Evolutionary conservation across 1,140 invertebrate species (phyloP).

Genomic region (Drosophila lowei): DNA sequence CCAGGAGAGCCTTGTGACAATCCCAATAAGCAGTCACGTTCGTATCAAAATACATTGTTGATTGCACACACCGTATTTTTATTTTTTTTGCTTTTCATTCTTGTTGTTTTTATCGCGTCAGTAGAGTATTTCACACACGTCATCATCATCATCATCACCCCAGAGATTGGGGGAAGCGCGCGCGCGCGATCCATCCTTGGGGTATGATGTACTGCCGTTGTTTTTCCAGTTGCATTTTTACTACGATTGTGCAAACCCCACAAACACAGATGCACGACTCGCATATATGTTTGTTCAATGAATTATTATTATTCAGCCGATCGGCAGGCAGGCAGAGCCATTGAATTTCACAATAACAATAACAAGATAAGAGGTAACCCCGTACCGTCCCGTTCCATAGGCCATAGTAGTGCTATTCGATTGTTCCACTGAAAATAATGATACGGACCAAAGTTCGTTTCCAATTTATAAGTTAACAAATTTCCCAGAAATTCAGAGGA

Average conservation of each 20-base stretch:
- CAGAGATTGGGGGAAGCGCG: slow-evolving; percentile 20
- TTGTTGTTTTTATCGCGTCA: slow-evolving; percentile 20
- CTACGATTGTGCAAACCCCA: slow-evolving; percentile 13
- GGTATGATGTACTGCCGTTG: slow-evolving; percentile 25
- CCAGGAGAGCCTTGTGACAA: slow-evolving; percentile 45
- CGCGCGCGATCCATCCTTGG: slow-evolving; percentile 23
- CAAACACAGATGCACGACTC: neutral
- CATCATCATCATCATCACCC: slow-evolving; percentile 20
- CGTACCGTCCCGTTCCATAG: too few species aligned
- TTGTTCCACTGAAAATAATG: slow-evolving; percentile 44
- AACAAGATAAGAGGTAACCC: slow-evolving; percentile 42
- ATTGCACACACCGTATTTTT: slow-evolving; percentile 38
- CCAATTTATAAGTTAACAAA: slow-evolving; percentile 26
- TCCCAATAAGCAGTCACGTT: slow-evolving; percentile 54
- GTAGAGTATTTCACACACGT: slow-evolving; percentile 31
- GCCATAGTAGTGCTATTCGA: slow-evolving; percentile 13
- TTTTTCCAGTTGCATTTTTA: slow-evolving; percentile 36
- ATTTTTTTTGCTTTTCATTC: slow-evolving; percentile 1
- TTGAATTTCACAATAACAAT: slow-evolving; percentile 65
- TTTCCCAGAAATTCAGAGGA: neutral
- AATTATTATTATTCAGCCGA: slow-evolving; percentile 52
- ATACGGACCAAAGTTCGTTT: slow-evolving; percentile 33
- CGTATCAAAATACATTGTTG: slow-evolving; percentile 53
- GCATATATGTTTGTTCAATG: slow-evolving; percentile 48
- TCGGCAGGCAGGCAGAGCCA: slow-evolving; percentile 37